Evolutionary conservation across 1,140 invertebrate species (phyloP).

Genomic region (Heliothis subflexa): DNA sequence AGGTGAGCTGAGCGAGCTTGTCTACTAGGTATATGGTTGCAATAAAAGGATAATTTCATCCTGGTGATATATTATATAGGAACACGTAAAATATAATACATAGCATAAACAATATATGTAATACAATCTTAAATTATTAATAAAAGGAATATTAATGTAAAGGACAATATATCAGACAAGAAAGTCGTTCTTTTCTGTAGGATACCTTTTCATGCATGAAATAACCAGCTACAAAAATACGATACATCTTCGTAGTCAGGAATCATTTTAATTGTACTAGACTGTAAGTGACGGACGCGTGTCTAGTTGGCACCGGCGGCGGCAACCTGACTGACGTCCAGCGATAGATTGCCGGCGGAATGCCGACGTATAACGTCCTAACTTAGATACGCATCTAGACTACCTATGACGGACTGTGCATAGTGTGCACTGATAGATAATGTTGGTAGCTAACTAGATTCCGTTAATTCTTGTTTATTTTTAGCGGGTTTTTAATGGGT

Average conservation of each 20-base stretch:
- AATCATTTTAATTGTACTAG: conserved; percentile 4
- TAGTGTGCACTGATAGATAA: conserved; percentile 7
- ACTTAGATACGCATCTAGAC: conserved; percentile 27
- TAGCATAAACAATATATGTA: no score
- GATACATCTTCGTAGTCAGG: neutral
- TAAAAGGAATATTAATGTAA: no score
- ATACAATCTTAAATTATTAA: no score
- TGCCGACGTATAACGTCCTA: conserved; percentile 19
- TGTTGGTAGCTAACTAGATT: neutral
- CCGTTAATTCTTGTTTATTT: neutral
- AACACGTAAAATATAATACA: no score
- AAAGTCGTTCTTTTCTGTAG: no score
- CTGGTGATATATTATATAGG: no score
- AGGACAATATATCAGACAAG: no score
- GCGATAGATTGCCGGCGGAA: conserved; percentile 26
- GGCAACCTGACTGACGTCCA: neutral
- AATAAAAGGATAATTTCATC: no score
- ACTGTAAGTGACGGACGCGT: neutral
- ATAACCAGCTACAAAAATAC: neutral
- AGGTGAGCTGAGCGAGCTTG: no score
- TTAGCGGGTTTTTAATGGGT: neutral
- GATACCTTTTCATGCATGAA: neutral
- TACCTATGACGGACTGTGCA: conserved; percentile 11
- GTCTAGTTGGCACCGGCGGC: conserved; percentile 15
- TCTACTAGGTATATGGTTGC: no score